A percentile compares a stretch with the other conserved stretches of the same genome.
Evolutionary conservation across 1,140 invertebrate genomes (phyloP).

Genomic region (Pantala flavescens): DNA sequence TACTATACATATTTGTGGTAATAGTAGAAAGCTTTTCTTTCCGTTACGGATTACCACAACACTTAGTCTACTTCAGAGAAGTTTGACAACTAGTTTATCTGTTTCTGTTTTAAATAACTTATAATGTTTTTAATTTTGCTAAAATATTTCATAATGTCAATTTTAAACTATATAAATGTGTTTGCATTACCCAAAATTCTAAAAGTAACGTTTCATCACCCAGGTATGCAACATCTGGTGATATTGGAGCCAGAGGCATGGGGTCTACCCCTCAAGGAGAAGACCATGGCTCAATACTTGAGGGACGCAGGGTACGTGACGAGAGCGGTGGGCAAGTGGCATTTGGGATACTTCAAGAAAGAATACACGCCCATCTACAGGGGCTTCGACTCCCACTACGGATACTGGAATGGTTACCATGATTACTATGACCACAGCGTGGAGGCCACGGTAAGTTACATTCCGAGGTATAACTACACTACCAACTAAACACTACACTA

Average conservation of each 20-base stretch:
- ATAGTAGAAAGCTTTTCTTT: no score
- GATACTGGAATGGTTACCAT: constrained; percentile 70
- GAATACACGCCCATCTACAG: constrained; percentile 64
- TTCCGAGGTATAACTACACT: no score
- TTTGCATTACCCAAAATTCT: no score
- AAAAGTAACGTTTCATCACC: constrained; percentile 17
- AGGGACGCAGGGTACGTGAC: constrained; percentile 66
- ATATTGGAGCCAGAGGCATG: constrained; percentile 59
- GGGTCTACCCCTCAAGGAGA: constrained; percentile 58
- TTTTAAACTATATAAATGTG: no score
- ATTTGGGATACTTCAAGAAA: constrained; percentile 59
- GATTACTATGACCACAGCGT: constrained; percentile 70
- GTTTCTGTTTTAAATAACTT: no score
- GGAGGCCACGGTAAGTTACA: constrained; percentile 40
- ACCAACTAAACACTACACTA: no score
- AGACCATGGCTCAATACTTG: constrained; percentile 63
- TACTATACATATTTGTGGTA: no score
- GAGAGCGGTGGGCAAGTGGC: constrained; percentile 87
- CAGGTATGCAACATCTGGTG: constrained; percentile 70
- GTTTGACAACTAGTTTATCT: no score
- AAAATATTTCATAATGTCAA: no score
- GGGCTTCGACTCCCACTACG: constrained; percentile 78
- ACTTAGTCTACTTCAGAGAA: no score
- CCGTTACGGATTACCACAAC: no score
- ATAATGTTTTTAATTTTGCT: no score